Evolutionary conservation across 2,797 vertebrate species (phyloP).

Genomic region (Hippocampus kuda): DNA sequence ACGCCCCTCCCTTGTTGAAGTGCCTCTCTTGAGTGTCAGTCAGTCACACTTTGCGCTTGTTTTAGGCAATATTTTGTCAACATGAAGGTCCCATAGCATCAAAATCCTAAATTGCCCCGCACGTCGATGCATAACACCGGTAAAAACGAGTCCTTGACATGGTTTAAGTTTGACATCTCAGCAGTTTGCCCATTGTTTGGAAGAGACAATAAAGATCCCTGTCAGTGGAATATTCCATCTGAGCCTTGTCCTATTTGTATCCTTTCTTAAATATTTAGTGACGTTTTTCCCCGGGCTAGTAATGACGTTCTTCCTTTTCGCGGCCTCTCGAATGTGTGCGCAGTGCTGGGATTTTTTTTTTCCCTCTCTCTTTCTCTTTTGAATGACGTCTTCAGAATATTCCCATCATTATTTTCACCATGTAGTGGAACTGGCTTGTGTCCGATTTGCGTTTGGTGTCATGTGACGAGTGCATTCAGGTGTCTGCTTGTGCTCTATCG

Average conservation of each 20-base stretch:
- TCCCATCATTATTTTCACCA: neutral
- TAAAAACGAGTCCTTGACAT: neutral
- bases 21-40: neutral
- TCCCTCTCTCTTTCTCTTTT: too few relatives aligned
- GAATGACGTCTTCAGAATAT: neutral
- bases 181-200: too few relatives aligned
- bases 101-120: neutral
- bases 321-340: neutral
- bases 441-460: neutral
- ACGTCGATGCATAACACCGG: too few relatives aligned
- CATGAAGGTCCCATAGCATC: too few relatives aligned
- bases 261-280: neutral
- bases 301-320: neutral
- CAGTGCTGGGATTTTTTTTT: neutral
- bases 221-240: neutral
- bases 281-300: too few relatives aligned
- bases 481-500: conserved; percentile 8
- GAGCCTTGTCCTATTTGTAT: neutral
- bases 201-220: neutral
- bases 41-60: neutral
- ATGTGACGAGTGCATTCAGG: conserved; percentile 9
- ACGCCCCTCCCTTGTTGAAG: neutral
- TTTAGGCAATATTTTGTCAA: neutral
- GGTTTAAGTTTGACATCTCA: neutral
- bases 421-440: neutral